These are phyloP conservation scores for Zophobas atratus DNA, from an alignment of 1,140 invertebrate genomes.

Conservation along the genomic window DNA sequence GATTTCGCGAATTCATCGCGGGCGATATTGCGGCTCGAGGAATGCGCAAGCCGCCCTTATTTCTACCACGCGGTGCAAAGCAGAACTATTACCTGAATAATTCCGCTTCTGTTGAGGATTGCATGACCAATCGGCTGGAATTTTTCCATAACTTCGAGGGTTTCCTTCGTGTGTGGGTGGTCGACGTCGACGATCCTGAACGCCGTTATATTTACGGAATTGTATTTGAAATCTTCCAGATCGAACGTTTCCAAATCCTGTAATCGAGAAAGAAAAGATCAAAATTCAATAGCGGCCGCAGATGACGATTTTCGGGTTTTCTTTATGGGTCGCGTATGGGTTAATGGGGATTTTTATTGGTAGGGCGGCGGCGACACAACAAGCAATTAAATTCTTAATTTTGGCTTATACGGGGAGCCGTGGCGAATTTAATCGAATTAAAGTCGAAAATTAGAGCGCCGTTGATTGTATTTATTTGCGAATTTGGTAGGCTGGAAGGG, in stretches of 20 bases:
- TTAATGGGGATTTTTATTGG: no score
- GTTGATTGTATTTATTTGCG: no score
- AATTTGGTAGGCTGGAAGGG: no score
- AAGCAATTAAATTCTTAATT: neutral
- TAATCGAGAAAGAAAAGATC: conserved; percentile 52
- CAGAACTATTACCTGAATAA: conserved; percentile 77
- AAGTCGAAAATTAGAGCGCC: neutral
- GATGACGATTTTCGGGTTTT: neutral
- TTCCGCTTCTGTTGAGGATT: conserved; percentile 82
- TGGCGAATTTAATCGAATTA: neutral
- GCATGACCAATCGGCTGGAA: conserved; percentile 87
- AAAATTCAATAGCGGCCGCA: neutral
- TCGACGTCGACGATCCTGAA: conserved; percentile 89
- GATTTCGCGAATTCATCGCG: no score
- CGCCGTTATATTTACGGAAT: conserved; percentile 94
- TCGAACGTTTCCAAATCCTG: conserved; percentile 93
- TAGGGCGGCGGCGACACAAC: neutral
- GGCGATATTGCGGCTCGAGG: no score
- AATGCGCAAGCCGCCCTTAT: neutral
- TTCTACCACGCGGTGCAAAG: neutral
- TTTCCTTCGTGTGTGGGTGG: conserved; percentile 81
- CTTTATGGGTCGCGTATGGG: neutral
- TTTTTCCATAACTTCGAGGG: conserved; percentile 89
- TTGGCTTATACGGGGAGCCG: neutral
- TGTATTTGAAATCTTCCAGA: conserved; percentile 94